Evolutionary conservation across 2,113 vertebrate genomes (phyloP).

Genomic region (Ciconia maguari): DNA sequence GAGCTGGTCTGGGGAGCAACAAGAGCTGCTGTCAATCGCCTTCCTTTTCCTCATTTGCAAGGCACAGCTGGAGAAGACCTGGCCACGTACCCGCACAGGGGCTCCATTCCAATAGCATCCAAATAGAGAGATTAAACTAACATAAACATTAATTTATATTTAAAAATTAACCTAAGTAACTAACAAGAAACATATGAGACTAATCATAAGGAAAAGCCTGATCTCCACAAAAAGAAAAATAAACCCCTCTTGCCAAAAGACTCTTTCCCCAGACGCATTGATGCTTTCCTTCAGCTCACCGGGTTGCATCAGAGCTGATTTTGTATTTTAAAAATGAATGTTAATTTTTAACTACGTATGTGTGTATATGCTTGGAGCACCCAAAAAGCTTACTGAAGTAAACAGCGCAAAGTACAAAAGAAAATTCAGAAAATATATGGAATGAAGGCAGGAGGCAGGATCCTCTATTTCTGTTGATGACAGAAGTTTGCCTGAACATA

Average conservation of each 20-base stretch:
- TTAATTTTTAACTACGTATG: background rate
- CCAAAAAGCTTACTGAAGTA: background rate
- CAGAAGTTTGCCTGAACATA: background rate
- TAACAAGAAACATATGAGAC: background rate
- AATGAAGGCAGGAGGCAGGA: background rate
- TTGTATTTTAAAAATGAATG: background rate
- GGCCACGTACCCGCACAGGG: background rate
- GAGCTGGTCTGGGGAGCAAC: slow-evolving; percentile 39
- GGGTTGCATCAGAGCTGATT: background rate
- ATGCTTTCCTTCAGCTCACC: background rate
- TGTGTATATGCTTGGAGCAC: background rate
- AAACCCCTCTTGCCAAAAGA: background rate
- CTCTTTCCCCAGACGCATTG: background rate
- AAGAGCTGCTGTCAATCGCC: slow-evolving; percentile 42
- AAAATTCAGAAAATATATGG: background rate
- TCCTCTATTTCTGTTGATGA: background rate
- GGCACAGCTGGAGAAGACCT: slow-evolving; percentile 5
- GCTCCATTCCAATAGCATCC: background rate
- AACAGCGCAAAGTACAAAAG: background rate
- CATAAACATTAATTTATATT: background rate
- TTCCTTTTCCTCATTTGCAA: background rate
- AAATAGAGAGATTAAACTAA: background rate
- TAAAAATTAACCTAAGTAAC: background rate
- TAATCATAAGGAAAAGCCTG: background rate
- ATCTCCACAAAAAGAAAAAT: background rate